Evolutionary conservation across 2,113 vertebrate species (phyloP).

Genomic region (Apodemus sylvaticus): DNA sequence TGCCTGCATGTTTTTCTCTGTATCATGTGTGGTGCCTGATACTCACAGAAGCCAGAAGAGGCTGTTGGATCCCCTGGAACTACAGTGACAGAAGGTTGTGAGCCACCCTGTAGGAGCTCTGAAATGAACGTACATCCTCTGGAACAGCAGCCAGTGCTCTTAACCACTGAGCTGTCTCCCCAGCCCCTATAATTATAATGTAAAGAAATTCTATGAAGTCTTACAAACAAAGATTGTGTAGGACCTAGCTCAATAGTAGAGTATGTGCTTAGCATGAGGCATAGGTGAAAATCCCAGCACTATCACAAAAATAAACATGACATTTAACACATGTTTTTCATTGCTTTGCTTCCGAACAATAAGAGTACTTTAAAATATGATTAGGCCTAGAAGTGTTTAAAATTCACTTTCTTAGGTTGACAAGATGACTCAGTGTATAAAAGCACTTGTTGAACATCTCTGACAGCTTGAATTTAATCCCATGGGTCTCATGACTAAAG

Average conservation of each 20-base stretch:
- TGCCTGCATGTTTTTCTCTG: neutral
- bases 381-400: constrained; percentile 25
- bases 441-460: neutral
- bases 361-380: neutral
- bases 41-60: neutral
- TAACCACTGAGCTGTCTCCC: neutral
- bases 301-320: neutral
- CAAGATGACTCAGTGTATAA: neutral
- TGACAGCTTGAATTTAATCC: neutral
- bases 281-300: too few relatives aligned
- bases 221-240: neutral
- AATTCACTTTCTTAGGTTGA: neutral
- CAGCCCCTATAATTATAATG: neutral
- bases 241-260: neutral
- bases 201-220: neutral
- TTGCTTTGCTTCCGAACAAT: neutral
- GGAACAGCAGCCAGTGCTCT: neutral
- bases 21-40: too few relatives aligned
- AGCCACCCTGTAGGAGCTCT: neutral
- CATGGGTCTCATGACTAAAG: too few relatives aligned
- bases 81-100: neutral
- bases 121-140: neutral
- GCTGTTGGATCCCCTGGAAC: neutral
- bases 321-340: neutral
- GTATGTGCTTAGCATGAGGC: neutral